Evolutionary conservation across 1,140 invertebrate species (phyloP).

Genomic region (Drosophila carrolli): DNA sequence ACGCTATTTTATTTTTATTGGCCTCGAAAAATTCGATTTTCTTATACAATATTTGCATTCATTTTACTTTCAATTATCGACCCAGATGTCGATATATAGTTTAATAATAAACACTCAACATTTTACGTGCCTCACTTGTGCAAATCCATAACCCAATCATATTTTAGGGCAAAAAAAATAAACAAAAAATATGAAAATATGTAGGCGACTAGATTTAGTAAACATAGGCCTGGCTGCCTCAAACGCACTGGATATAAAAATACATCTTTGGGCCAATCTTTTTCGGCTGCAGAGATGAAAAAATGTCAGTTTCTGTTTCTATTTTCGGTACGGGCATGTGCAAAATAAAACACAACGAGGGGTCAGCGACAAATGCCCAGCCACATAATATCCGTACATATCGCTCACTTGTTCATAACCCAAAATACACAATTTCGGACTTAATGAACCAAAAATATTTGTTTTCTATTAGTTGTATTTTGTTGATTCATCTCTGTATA

Average conservation of each 20-base stretch:
- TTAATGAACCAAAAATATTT: constrained; percentile 20
- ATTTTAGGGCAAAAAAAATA: constrained; percentile 37
- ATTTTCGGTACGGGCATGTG: constrained; percentile 51
- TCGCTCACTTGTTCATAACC: constrained; percentile 13
- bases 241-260: constrained; percentile 61
- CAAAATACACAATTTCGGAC: constrained; percentile 19
- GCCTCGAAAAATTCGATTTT: constrained; percentile 7
- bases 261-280: constrained; percentile 51
- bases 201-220: constrained; percentile 19
- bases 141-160: constrained; percentile 38
- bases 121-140: constrained; percentile 7
- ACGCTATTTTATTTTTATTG: constrained; percentile 26
- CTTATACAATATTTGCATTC: constrained; percentile 16
- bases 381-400: constrained; percentile 44
- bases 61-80: constrained; percentile 46
- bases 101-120: constrained; percentile 3
- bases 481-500: too few species aligned
- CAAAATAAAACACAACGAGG: constrained; percentile 47
- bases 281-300: constrained; percentile 53
- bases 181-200: constrained; percentile 16
- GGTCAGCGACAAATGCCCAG: constrained; percentile 46
- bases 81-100: constrained; percentile 11
- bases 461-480: not conserved
- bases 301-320: constrained; percentile 55
- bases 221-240: constrained; percentile 29